Percentiles rank a stretch among this genome's conserved stretches.
phyloP scores from a whole-genome alignment of 2,797 vertebrate species.

The Chromobotia macracanthus region DNA sequence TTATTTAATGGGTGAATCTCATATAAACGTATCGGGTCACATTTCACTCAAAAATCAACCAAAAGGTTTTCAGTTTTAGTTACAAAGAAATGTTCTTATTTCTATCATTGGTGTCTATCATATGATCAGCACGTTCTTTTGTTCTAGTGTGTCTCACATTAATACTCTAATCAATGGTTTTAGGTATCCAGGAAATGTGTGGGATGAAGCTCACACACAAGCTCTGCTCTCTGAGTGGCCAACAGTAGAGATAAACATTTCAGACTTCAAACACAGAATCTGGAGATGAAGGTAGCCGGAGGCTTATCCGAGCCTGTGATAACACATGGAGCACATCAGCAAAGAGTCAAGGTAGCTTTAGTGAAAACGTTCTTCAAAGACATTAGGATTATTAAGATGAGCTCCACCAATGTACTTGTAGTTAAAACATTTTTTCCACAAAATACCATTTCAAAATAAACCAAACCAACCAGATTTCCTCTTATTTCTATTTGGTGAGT shows the following conservation, averaged over 20 bases:
- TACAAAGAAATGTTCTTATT: too few species aligned
- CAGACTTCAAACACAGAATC: constrained; percentile 49
- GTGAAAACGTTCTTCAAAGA: constrained; percentile 49
- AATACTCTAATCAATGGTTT: constrained; percentile 23
- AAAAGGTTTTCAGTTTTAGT: too few species aligned
- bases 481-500: neutral
- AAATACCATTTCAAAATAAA: neutral
- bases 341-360: constrained; percentile 21
- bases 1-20: neutral
- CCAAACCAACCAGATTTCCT: neutral
- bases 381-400: neutral
- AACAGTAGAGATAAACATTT: constrained; percentile 36
- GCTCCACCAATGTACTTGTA: neutral
- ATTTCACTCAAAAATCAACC: neutral
- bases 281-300: constrained; percentile 25
- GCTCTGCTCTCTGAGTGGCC: constrained; percentile 7
- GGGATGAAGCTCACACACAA: constrained; percentile 16
- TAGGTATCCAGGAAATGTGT: constrained; percentile 48
- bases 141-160: neutral
- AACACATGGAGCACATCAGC: constrained; percentile 55
- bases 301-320: constrained; percentile 52
- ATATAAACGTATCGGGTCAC: neutral
- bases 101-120: too few species aligned
- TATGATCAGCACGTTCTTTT: too few species aligned
- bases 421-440: neutral